phyloP scores from a whole-genome alignment of 2,888 invertebrate genomes.

The Cheilosia variabilis region DNA sequence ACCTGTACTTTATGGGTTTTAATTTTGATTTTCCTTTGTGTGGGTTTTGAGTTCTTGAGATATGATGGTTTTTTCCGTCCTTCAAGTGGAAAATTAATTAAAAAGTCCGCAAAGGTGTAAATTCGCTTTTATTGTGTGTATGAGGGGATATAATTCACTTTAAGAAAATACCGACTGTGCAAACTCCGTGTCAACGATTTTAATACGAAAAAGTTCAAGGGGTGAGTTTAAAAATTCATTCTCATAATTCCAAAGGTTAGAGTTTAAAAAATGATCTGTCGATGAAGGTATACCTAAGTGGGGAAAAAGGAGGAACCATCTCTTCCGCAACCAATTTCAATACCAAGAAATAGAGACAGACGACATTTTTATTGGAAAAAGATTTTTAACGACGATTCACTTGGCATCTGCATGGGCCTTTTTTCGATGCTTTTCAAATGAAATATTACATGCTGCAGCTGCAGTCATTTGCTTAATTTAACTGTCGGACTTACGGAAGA shows the following conservation, averaged over 20 bases:
- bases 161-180: neutral
- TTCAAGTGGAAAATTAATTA: constrained; percentile 34
- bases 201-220: neutral
- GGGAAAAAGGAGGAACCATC: too few species aligned
- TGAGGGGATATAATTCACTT: neutral
- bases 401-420: neutral
- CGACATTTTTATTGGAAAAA: constrained; percentile 16
- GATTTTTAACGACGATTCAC: constrained; percentile 20
- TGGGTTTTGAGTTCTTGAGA: neutral
- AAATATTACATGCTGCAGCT: too few species aligned
- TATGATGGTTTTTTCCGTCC: neutral
- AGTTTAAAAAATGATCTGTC: neutral
- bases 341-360: neutral
- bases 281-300: neutral
- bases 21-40: constrained; percentile 1
- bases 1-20: constrained; percentile 14
- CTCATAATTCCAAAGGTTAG: constrained; percentile 18
- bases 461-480: too few species aligned
- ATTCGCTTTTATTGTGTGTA: neutral
- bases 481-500: too few species aligned
- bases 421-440: too few species aligned
- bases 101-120: constrained; percentile 22
- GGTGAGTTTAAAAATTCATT: neutral
- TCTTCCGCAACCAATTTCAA: constrained; percentile 5
- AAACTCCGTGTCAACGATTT: constrained; percentile 9